Base-by-base conservation (phyloP, 2,888 invertebrate species). In the Morinoia aosen region DNA sequence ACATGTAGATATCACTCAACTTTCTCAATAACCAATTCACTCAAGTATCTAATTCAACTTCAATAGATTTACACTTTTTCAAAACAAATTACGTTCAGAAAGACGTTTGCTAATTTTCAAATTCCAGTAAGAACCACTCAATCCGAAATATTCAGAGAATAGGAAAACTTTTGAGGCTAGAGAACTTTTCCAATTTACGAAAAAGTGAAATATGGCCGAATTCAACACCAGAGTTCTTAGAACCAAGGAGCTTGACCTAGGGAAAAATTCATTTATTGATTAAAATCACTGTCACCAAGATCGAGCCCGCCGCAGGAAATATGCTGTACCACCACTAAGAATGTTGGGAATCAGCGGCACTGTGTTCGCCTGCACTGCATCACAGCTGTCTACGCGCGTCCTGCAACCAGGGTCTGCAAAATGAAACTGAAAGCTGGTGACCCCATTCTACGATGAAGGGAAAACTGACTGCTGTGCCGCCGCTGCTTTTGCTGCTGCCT, bases 351-450 rank as follows among this genome's bases (percentile, higher is more conserved):
- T 90, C 90, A 90, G 39, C 90, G 48, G 90, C 90, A 90, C 90
- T 90, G 90, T 16, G 90, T 39, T 48, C 90, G 12, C 90, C 90
- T 90, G 48, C 90, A 90, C 39, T 57, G 25, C 93, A 93, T 57
- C 93, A 93, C 93, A 93, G 93, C 56, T 19, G 48, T 93, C 93
- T 33, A 93, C 93, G 57, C 57, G 93, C 93, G 93, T 93, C 93
- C 93, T 48, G 93, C 93, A 93, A 93, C 93, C 57, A 93, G 57
- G 57, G 93, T 93, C 93, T 93, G 93, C 57, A 57, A 93, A 93
- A 93, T 57, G 93, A 93, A 93, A 93, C 93, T 93, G 93, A 93
- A 57, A 93, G 93, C 93, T 93, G 93, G 93, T 93, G 93, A 93
- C 93, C 93, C 48, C 93, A 93, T 57, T 93, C 93, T 93, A 93